A percentile compares a stretch with the other conserved stretches of the same genome.
Evolutionary conservation across 2,113 vertebrate species (phyloP).

Genomic region (Protomyctophum bolini): DNA sequence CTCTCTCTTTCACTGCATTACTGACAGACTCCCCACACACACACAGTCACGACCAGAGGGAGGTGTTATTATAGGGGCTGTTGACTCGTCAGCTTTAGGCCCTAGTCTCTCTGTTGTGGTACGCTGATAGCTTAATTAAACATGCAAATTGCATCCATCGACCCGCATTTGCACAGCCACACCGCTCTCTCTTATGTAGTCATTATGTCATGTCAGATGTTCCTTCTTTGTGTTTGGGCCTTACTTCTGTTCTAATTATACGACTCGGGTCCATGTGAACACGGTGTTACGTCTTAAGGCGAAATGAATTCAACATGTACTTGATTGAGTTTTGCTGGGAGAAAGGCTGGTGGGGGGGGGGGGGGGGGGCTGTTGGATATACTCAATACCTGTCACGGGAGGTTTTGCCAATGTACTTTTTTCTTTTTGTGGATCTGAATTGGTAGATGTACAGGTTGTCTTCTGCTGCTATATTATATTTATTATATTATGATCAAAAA

Average conservation of each 20-base stretch:
- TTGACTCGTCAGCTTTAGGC: conserved; percentile 87
- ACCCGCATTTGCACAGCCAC: conserved; percentile 71
- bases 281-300: conserved; percentile 40
- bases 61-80: conserved; percentile 83
- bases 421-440: too few relatives aligned
- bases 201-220: conserved; percentile 65
- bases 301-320: conserved; percentile 53
- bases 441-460: too few relatives aligned
- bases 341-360: too few relatives aligned
- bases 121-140: conserved; percentile 84
- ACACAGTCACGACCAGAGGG: conserved; percentile 72
- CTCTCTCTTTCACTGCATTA: conserved; percentile 82
- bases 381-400: too few relatives aligned
- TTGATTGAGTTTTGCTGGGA: conserved; percentile 44
- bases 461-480: too few relatives aligned
- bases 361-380: too few relatives aligned
- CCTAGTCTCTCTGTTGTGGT: conserved; percentile 77
- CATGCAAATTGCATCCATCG: conserved; percentile 81
- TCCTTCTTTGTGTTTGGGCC: conserved; percentile 54
- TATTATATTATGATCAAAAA: too few relatives aligned
- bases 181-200: conserved; percentile 55
- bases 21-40: conserved; percentile 70
- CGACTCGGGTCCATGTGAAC: conserved; percentile 48
- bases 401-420: too few relatives aligned
- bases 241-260: conserved; percentile 56